These are phyloP conservation scores for Clarias fuscus DNA, from an alignment of 2,797 vertebrate species.

Conservation along the genomic window DNA sequence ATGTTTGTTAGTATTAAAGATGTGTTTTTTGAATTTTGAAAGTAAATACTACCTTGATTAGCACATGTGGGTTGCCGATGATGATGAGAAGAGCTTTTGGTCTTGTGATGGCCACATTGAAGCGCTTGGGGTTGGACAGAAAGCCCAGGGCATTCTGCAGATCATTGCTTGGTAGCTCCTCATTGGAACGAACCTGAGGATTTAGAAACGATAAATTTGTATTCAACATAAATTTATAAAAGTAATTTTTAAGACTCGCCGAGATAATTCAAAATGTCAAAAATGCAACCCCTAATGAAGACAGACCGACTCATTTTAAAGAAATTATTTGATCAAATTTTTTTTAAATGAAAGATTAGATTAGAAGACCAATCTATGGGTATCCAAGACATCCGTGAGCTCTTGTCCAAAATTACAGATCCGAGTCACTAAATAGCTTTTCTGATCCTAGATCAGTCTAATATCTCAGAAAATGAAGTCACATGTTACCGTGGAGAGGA, in stretches of 20 bases:
- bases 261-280: too few relatives aligned
- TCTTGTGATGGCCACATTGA: conserved; percentile 94
- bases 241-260: not conserved
- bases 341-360: not conserved
- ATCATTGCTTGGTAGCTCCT: conserved; percentile 72
- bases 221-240: too few relatives aligned
- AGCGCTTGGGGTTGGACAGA: conserved; percentile 89
- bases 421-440: not conserved
- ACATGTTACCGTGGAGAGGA: conserved; percentile 84
- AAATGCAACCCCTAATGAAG: not conserved
- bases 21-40: not conserved
- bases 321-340: too few relatives aligned
- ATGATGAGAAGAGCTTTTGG: conserved; percentile 90
- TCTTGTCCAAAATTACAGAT: not conserved
- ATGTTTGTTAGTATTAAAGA: not conserved
- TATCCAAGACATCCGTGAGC: too few relatives aligned
- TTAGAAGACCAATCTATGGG: not conserved
- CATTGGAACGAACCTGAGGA: conserved; percentile 86
- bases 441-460: not conserved
- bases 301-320: not conserved
- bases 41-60: conserved; percentile 74
- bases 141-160: conserved; percentile 81
- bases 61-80: conserved; percentile 90
- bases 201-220: not conserved
- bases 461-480: not conserved